Evolutionary conservation across 2,797 vertebrate species (phyloP), one percentile per base, ranked within the genome.

Genomic region (Pseudochirops corinnae): DNA sequence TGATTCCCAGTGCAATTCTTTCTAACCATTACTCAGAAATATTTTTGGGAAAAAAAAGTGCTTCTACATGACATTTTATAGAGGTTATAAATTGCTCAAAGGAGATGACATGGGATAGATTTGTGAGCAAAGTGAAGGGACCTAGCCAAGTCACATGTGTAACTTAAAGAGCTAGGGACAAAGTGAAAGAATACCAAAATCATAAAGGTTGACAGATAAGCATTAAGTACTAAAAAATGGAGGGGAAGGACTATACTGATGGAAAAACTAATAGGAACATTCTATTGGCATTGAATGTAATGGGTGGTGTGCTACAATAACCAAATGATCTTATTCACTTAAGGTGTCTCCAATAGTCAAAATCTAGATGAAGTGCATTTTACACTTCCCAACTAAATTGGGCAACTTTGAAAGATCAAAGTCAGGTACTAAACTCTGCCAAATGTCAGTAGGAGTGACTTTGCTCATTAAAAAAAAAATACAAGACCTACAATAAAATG

Each of bases 81-180:
- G 99, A 98, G 98, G 98, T 98, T 98, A 98, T 99, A 99, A 99
- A 99, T 99, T 98, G 98, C 98, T 98, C 98, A 97, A 98, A 98
- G 98, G 98, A 99, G 98, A 99, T 98, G 99, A 99, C 99, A 99
- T 98, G 98, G 98, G 98, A 99, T 98, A 99, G 99, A 99, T 99
- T 98, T 99, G 98, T 98, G 98, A 98, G 98, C 98, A 97, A 94
- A 98, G 98, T 98, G 98, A 98, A 98, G 98, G 97, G 98, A 98
- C 98, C 97, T 98, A 98, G 98, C 95, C 98, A 98, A 98, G 97
- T 97, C 97, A 98, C 98, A 98, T 39, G 98, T 98, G 98, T 98
- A 98, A 98, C 99, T 98, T 98, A 98, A 96, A 98, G 98, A 98
- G 94, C 96, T 94, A 0, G 96, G 95, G 96, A 98, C 96, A 97